Evolutionary conservation across 2,888 invertebrate species (phyloP), one percentile per base, ranked within the genome.

Genomic region (Melinopterus prodromus): DNA sequence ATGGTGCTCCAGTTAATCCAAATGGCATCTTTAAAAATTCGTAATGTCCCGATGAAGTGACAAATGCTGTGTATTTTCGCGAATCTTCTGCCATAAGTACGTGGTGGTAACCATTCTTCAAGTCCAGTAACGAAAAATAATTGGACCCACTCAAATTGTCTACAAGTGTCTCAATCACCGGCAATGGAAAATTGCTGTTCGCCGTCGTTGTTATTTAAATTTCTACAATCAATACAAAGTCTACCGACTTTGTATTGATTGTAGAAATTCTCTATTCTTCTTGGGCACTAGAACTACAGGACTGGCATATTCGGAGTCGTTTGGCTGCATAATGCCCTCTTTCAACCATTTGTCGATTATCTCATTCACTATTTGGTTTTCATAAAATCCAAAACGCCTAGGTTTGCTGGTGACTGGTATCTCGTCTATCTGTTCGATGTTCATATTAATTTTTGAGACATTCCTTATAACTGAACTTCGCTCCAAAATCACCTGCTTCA

Each of bases 11-110:
- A 15, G 76, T 78, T 14, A 86, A 77, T 5, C 86, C 85, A 78
- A 86, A 85, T 0, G 86, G 85, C 83, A 86, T 84, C 16, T 80
- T 81, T 6, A 80, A 6, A 71, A 80, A 85, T 80, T 85, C 84
- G 69, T 80, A 85, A 74, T 85, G 85, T 3, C 85, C 85, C 15
- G 12, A 12, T 38, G 76, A 70, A 16, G 76, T 76, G 6, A 79
- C 69, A 71, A 80, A 69, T 15, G 78, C 16, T 5, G 80, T 80
- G 38, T 80, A 80, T 70, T 80, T 80, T 6, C 74, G 16, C 53
- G 76, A 76, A 53, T 70, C 77, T 16, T 77, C 70, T 6, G 38
- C 78, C 76, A 81, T 74, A 26, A 38, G 15, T 6, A 81, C 79
- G 16, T 79, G 79, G 70, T 77, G 70, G 76, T 77, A 81, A 36